Evolutionary conservation across 2,888 invertebrate species (phyloP), one percentile per base, ranked within the genome.

Genomic region (Pollenia angustigena): DNA sequence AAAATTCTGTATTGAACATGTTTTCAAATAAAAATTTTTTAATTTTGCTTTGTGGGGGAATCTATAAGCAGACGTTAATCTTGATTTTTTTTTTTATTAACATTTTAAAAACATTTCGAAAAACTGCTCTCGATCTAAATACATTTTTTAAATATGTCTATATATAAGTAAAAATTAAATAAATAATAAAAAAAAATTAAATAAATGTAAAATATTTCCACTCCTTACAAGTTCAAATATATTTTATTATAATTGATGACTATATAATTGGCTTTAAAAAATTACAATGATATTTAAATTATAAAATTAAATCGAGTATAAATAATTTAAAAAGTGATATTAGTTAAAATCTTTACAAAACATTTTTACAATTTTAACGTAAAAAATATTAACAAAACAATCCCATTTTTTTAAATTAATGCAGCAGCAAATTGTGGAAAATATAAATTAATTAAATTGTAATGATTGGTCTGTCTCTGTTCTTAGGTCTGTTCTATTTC

Each of bases 341-440:
- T 87, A 87, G 86, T 84, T 87, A 84, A 87, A 82, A 87, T 87
- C 75, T 87, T 76, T 79, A 85, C 69, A 83, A 85, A 85, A 6
- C 32, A 85, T 79, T 85, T 85, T 87, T 87, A 81, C 58, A 68
- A 68, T 6, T 71, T 16, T 60, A 44, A 66, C 12, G 23, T n/a
- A 18, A 48, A 60, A 16, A 78, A 78, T 18, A 52, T 69, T 50
- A 6, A 40, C 16, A 79, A 56, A 52, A 62, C 14, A 48, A 44
- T 52, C 42, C 23, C 44, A 66, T 46, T 71, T 81, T 68, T 58
- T 68, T 74, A 72, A 78, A 81, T 75, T 62, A 68, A 79, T 46
- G 64, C 79, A 74, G 64, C 79, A 74, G 60, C 44, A 42, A 50
- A 58, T 32, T 58, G 56, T 18, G 6, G 50, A 69, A 40, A 18